Base-by-base conservation (phyloP, 2,797 vertebrate genomes). In the Centroberyx gerrardi region DNA sequence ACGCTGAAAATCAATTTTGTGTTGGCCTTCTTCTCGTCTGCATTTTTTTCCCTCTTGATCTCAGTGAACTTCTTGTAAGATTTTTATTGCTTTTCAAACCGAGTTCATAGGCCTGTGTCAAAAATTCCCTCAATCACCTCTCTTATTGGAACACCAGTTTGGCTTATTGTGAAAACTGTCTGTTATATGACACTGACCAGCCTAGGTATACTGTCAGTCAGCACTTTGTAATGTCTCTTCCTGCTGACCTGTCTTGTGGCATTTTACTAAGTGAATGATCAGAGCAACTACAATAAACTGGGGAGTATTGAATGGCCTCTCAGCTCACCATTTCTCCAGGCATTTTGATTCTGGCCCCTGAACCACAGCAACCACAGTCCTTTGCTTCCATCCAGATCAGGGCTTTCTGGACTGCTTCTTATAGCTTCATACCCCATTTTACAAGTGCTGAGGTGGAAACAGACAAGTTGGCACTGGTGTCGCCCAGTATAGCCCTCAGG, bases 211-310 rank as follows among this genome's bases (percentile, higher is more conserved):
- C 65, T 54, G 73, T 87, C 68, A 87, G 87, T 88, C 89, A 90
- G 91, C 88, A 88, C 77, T 85, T 85, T 78, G 65, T 89, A 88
- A 88, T 69, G 77, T 61, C 75, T 90, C 91, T 88, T 93, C 81
- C 89, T 90, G 83, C 85, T 88, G 84, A 85, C 78, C 83, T 89
- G 84, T 81, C 87, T 91, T 79, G 82, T 54, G 84, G 81, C 85
- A 72, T 92, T 92, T 82, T 74, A 76, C 78, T 85, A 89, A 93
- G 84, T 86, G 78, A 92, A 87, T 86, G 85, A 90, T 93, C 88
- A 87, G 84, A 93, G 79, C 68, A 84, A 78, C 77, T 87, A 83
- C 78, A 88, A 85, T 88, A 86, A 90, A 92, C 81, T 62, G 58
- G 44, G 82, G 80, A 83, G 82, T 87, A 89, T 93, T 92, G 82